A percentile compares a stretch with the other conserved stretches of the same genome.
Conservation (phyloP, 2,797 vertebrate species). For the Sarcoramphus papa region DNA sequence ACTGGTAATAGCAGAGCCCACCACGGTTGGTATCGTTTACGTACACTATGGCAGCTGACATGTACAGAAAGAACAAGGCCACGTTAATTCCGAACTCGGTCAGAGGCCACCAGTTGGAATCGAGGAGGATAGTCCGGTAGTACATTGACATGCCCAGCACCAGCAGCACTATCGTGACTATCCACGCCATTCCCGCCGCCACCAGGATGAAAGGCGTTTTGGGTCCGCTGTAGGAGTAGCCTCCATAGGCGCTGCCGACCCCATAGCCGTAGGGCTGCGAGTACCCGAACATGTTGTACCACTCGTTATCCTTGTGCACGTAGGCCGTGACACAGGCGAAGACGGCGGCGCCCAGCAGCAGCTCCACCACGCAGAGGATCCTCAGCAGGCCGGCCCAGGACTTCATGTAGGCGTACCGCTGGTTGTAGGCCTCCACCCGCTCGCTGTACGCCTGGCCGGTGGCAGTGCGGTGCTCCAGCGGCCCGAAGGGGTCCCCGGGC, state of each 20-base stretch:
- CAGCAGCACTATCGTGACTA: constrained; percentile 87
- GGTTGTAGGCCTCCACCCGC: constrained; percentile 84
- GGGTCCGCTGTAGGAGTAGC: constrained; percentile 86
- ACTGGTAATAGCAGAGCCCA: constrained; percentile 89
- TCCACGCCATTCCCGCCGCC: constrained; percentile 87
- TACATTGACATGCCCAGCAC: constrained; percentile 97
- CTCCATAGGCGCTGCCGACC: constrained; percentile 65
- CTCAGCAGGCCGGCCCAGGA: constrained; percentile 94
- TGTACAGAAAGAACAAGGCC: constrained; percentile 86
- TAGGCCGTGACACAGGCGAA: constrained; percentile 97
- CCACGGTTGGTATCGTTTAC: constrained; percentile 90
- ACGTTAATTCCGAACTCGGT: constrained; percentile 93
- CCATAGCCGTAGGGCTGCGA: constrained; percentile 79
- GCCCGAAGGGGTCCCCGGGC: constrained; percentile 63
- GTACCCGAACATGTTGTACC: constrained; percentile 93
- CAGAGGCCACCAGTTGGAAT: constrained; percentile 95
- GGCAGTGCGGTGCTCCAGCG: constrained; percentile 74
- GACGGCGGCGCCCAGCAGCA: constrained; percentile 89
- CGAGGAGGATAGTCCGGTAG: constrained; percentile 93
- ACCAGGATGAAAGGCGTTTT: constrained; percentile 92
- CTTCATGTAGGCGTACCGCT: constrained; percentile 93
- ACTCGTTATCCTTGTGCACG: constrained; percentile 96
- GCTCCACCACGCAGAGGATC: constrained; percentile 86
- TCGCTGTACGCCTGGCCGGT: constrained; percentile 84
- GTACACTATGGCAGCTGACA: constrained; percentile 88